Conservation (phyloP, 2,888 invertebrate genomes). For the Deilephila porcellus region DNA sequence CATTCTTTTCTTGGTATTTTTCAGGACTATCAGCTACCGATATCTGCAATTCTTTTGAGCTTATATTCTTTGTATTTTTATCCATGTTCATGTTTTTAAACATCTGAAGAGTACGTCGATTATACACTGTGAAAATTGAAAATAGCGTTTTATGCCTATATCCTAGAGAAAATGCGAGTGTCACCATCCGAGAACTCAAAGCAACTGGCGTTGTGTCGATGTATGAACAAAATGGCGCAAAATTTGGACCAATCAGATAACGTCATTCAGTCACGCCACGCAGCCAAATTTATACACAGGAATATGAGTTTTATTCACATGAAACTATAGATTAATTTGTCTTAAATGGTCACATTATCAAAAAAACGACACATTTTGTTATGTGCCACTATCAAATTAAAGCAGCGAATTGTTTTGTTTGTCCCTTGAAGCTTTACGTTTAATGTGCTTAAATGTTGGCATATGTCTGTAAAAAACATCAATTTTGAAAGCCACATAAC, state of each 20-base stretch:
- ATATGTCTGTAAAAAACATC: too few relatives aligned
- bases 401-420: too few relatives aligned
- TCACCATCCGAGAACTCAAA: background rate
- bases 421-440: too few relatives aligned
- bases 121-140: background rate
- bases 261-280: background rate
- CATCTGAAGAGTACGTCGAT: constrained; percentile 7
- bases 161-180: background rate
- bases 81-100: constrained; percentile 2
- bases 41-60: constrained; percentile 5
- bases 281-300: constrained; percentile 1
- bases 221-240: background rate
- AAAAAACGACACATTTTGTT: constrained; percentile 39
- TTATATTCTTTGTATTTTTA: constrained; percentile 1
- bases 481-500: too few relatives aligned
- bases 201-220: constrained; percentile 4
- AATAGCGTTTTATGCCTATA: too few relatives aligned
- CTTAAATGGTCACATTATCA: constrained; percentile 34
- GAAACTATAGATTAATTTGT: background rate
- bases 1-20: background rate
- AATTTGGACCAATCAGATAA: too few relatives aligned
- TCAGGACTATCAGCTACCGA: background rate
- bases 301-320: constrained; percentile 11
- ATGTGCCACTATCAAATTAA: constrained; percentile 26
- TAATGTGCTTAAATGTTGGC: too few relatives aligned